These are phyloP conservation scores for Patella pellucida DNA, from an alignment of 2,888 invertebrate genomes.

Conservation along the genomic window DNA sequence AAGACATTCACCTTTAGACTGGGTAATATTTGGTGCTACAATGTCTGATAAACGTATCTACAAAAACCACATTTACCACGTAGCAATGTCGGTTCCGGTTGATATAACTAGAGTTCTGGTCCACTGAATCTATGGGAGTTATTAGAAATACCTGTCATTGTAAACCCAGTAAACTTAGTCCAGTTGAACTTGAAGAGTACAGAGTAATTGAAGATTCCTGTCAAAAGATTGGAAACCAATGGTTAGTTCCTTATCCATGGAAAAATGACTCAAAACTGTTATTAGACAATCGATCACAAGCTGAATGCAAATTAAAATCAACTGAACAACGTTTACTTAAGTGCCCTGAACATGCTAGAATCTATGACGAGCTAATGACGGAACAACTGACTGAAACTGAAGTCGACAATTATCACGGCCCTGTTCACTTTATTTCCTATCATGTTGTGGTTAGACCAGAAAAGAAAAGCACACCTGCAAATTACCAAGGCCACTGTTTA, in stretches of 20 bases:
- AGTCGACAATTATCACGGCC: background rate
- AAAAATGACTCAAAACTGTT: background rate
- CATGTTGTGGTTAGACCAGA: constrained; percentile 19
- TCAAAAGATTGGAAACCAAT: constrained; percentile 6
- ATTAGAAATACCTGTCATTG: background rate
- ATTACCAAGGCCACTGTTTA: background rate
- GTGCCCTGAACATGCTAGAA: background rate
- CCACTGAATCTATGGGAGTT: background rate
- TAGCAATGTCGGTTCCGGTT: background rate
- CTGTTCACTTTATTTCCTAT: constrained; percentile 18
- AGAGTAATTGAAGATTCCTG: background rate
- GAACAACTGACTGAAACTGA: constrained; percentile 5
- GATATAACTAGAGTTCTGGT: background rate
- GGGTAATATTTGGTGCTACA: background rate
- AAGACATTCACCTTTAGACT: background rate
- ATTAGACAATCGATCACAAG: constrained; percentile 3
- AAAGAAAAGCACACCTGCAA: constrained; percentile 1
- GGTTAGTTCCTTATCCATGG: constrained; percentile 1
- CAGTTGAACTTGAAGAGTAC: background rate
- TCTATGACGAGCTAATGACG: constrained; percentile 8
- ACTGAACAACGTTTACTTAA: constrained; percentile 13
- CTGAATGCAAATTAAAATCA: constrained; percentile 12
- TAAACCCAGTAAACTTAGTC: background rate
- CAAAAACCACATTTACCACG: background rate
- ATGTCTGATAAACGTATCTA: background rate